Percentiles rank a stretch among this genome's conserved stretches.
These are phyloP conservation scores for Arothron firmamentum DNA, from an alignment of 2,113 vertebrate species.

Conservation along the genomic window DNA sequence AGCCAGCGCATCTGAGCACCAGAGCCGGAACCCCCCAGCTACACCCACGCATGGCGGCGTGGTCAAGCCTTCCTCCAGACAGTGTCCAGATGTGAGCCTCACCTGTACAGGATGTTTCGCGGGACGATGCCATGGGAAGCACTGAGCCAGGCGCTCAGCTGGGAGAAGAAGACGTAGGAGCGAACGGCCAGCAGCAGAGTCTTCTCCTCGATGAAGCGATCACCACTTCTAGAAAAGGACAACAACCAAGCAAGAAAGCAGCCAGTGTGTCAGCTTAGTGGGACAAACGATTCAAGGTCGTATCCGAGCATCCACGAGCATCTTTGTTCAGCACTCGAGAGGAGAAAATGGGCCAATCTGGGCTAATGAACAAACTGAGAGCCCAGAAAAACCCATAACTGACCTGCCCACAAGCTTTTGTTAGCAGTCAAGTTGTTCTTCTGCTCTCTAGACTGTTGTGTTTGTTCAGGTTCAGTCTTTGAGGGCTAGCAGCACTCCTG, in stretches of 20 bases:
- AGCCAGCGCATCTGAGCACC: too few relatives aligned
- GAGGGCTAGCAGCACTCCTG: too few relatives aligned
- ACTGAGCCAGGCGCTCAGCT: conserved; percentile 97
- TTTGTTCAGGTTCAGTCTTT: too few relatives aligned
- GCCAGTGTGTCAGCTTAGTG: conserved; percentile 63
- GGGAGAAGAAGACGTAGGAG: conserved; percentile 98
- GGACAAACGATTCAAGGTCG: conserved; percentile 37
- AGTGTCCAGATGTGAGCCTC: conserved; percentile 26
- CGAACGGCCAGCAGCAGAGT: conserved; percentile 92
- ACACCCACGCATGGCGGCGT: too few relatives aligned
- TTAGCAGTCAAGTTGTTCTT: too few relatives aligned
- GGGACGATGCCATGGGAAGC: conserved; percentile 97
- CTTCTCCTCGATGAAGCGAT: conserved; percentile 90
- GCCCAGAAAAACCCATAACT: background rate
- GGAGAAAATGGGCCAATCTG: conserved; percentile 52
- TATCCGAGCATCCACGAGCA: conserved; percentile 9
- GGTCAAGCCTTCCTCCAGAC: background rate
- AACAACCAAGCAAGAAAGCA: conserved; percentile 37
- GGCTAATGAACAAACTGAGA: conserved; percentile 43
- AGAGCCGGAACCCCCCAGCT: too few relatives aligned
- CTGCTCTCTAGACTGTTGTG: too few relatives aligned
- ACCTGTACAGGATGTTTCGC: conserved; percentile 98
- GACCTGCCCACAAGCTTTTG: too few relatives aligned
- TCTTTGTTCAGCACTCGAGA: conserved; percentile 11
- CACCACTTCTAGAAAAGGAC: conserved; percentile 80